These are phyloP conservation scores for Darevskia mixta DNA, from an alignment of 2,797 vertebrate species.

Conservation along the genomic window DNA sequence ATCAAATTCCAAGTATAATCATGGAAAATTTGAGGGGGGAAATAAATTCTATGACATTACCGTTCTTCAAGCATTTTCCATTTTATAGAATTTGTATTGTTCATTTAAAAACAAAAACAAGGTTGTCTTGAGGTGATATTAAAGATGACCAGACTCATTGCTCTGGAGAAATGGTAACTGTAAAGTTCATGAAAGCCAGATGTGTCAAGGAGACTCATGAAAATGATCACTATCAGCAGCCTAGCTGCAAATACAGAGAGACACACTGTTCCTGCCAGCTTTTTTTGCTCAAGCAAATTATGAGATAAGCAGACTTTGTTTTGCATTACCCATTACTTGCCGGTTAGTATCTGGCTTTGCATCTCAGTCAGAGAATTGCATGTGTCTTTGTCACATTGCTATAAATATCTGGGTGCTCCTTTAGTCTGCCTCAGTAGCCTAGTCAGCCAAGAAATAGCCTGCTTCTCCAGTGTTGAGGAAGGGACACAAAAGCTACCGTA, in stretches of 20 bases:
- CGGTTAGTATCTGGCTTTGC: neutral
- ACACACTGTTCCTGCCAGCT: conserved; percentile 8
- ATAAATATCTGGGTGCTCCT: neutral
- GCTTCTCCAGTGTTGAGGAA: neutral
- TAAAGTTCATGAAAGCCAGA: conserved; percentile 23
- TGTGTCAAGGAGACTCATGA: neutral
- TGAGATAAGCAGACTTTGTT: conserved; percentile 13
- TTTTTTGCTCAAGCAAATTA: conserved; percentile 1
- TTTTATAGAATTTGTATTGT: neutral
- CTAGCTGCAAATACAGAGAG: neutral
- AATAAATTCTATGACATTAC: neutral
- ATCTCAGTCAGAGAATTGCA: neutral
- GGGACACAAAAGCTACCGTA: neutral
- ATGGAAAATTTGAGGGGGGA: neutral
- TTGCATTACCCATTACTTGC: neutral
- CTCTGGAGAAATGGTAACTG: neutral
- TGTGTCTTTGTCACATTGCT: neutral
- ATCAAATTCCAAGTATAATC: neutral
- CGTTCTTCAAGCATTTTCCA: neutral
- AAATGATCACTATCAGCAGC: neutral
- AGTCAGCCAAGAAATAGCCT: neutral
- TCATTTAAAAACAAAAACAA: neutral
- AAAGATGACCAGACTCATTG: neutral
- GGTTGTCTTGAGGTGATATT: neutral
- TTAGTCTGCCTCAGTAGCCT: neutral